These are phyloP conservation scores for Lochmaea capreae DNA, from an alignment of 2,888 invertebrate species.

Conservation along the genomic window DNA sequence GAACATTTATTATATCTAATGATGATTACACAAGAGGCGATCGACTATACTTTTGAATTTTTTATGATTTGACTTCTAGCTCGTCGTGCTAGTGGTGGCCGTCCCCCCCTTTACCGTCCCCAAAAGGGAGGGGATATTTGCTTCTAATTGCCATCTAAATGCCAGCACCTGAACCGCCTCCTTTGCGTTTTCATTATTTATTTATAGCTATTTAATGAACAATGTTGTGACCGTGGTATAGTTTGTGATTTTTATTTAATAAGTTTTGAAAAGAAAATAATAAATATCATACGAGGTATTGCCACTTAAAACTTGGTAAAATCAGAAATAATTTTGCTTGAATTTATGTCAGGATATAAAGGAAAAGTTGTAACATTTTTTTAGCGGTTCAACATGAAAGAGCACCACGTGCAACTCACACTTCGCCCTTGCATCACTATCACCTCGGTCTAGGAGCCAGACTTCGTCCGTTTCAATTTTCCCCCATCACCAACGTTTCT, in stretches of 20 bases:
- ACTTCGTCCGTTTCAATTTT: slow-evolving; percentile 56
- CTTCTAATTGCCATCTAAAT: slow-evolving; percentile 24
- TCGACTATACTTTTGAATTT: slow-evolving; percentile 52
- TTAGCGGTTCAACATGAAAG: slow-evolving; percentile 92
- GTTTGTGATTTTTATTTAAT: background rate
- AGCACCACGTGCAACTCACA: slow-evolving; percentile 75
- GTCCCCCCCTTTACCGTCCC: background rate
- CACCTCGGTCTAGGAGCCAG: slow-evolving; percentile 57
- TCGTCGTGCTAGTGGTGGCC: slow-evolving; percentile 32
- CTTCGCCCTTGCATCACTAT: slow-evolving; percentile 60
- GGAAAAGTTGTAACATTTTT: too few relatives aligned
- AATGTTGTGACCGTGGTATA: slow-evolving; percentile 6
- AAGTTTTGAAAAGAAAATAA: slow-evolving; percentile 9
- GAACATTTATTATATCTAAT: slow-evolving; percentile 47
- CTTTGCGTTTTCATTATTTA: slow-evolving; percentile 8
- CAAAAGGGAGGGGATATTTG: slow-evolving; percentile 6
- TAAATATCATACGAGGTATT: too few relatives aligned
- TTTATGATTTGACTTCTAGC: slow-evolving; percentile 60
- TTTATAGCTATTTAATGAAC: slow-evolving; percentile 16
- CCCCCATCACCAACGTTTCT: slow-evolving; percentile 52
- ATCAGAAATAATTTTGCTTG: too few relatives aligned
- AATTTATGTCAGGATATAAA: too few relatives aligned
- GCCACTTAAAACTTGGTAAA: too few relatives aligned
- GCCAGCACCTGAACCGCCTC: slow-evolving; percentile 18
- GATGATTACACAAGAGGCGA: slow-evolving; percentile 56